Conservation (phyloP, 2,113 vertebrate genomes). For the Arizona elegans region DNA sequence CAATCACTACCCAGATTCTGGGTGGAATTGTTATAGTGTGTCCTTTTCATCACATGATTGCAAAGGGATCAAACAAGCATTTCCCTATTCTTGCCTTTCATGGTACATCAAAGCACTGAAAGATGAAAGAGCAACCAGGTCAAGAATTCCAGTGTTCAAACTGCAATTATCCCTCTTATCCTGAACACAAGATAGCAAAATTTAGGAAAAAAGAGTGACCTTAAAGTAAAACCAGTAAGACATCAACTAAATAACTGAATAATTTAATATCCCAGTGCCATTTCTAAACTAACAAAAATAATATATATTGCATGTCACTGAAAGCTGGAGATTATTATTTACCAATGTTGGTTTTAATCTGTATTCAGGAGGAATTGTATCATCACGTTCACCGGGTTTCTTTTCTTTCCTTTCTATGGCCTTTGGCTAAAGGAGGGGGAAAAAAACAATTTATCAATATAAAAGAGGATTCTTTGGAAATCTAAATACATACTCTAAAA, state of each 20-base stretch:
- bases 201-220: not conserved
- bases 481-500: not conserved
- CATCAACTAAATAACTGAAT: not conserved
- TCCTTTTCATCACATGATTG: not conserved
- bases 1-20: not conserved
- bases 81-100: not conserved
- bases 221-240: not conserved
- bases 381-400: constrained; percentile 68
- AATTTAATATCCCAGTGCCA: accelerated
- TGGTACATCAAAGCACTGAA: not conserved
- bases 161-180: not conserved
- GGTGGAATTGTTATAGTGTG: not conserved
- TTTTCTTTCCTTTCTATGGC: constrained; percentile 68
- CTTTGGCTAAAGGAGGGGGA: constrained; percentile 62
- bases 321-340: not conserved
- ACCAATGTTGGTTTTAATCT: constrained; percentile 64
- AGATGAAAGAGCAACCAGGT: not conserved
- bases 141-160: not conserved
- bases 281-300: not conserved
- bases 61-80: not conserved
- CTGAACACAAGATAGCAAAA: not conserved
- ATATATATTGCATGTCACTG: not conserved
- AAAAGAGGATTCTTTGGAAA: not conserved
- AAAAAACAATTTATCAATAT: not conserved
- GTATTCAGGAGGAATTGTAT: constrained; percentile 66